phyloP scores from a whole-genome alignment of 1,140 invertebrate species.

The Antheraea pernyi region DNA sequence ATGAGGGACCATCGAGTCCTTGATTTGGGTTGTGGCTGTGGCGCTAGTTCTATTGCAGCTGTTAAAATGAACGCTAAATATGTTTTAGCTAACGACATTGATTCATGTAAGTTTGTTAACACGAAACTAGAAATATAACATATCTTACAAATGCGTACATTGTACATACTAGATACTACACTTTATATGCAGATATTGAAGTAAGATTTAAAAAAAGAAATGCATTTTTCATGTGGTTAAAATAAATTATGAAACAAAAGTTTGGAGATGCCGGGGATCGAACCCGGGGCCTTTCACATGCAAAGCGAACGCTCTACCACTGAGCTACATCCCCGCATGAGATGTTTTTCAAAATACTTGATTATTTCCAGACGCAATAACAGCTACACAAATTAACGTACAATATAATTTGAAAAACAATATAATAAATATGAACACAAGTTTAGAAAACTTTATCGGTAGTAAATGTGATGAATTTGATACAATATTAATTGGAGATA shows the following conservation, averaged over 20 bases:
- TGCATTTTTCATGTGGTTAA: no score
- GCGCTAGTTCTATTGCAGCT: conserved; percentile 56
- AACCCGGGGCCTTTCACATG: conserved; percentile 95
- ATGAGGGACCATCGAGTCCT: conserved; percentile 40
- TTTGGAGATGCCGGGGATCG: conserved; percentile 89
- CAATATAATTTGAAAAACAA: conserved; percentile 31
- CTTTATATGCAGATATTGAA: no score
- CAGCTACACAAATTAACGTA: conserved; percentile 74
- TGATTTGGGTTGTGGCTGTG: conserved; percentile 64
- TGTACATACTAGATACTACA: no score
- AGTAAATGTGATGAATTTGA: conserved; percentile 57
- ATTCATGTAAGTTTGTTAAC: conserved; percentile 43
- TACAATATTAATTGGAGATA: conserved; percentile 78
- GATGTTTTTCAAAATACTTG: conserved; percentile 25
- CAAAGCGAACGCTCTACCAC: conserved; percentile 96
- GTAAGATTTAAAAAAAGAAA: no score
- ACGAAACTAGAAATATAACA: no score
- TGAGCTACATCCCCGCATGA: conserved; percentile 80
- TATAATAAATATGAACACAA: conserved; percentile 54
- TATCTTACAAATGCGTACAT: background rate
- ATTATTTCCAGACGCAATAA: conserved; percentile 45
- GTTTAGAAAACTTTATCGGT: conserved; percentile 64
- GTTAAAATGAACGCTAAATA: conserved; percentile 41
- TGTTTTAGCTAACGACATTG: conserved; percentile 63
- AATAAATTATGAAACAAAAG: conserved; percentile 36